Evolutionary conservation across 1,140 invertebrate genomes (phyloP), one percentile per base, ranked within the genome.

Genomic region (Drosophila kanapiae): DNA sequence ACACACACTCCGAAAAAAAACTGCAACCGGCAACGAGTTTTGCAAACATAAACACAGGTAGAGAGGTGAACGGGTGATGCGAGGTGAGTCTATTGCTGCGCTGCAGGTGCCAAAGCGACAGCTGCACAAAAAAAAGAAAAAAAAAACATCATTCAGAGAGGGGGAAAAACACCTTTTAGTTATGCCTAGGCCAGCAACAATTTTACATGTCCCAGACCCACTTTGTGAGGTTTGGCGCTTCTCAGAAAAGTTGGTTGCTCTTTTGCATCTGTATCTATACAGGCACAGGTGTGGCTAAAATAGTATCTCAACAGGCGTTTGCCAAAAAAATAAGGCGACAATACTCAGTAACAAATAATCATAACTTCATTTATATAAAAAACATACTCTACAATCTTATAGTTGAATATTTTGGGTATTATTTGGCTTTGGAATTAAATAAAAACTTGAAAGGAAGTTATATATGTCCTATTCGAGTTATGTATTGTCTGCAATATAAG

Each of bases 201-300:
- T 82, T 68, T 43, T 47, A 72, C 69, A 71, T 83, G 81, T 64
- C 80, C 76, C 76, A 83, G 76, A 78, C 80, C 81, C 51, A 75
- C 61, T 77, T 74, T 18, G 33, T 45, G 23, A 49, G 45, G 63
- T 31, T 16, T 42, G 18, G 31, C 27, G 68, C 76, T 58, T 40
- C 59, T 63, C 58, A 67, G 35, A 65, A 49, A 31, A 27, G 33
- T 31, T 47, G 14, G 53, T 37, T 75, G 51, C 38, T 16, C 51
- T 40, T 23, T 35, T 65, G 65, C 29, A 65, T 49, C 35, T 68
- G 43, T 38, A 31, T 16, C 43, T 49, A n/a, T 64, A 64, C 48
- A 64, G 13, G 14, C 38, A 16, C 62, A 64, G 51, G 37, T 31
- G 54, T 7, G 61, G 10, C 38, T 45, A 3, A 33, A 43, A 7